These are phyloP conservation scores for Bhutanitis thaidina DNA, from an alignment of 2,888 invertebrate species.

Conservation along the genomic window DNA sequence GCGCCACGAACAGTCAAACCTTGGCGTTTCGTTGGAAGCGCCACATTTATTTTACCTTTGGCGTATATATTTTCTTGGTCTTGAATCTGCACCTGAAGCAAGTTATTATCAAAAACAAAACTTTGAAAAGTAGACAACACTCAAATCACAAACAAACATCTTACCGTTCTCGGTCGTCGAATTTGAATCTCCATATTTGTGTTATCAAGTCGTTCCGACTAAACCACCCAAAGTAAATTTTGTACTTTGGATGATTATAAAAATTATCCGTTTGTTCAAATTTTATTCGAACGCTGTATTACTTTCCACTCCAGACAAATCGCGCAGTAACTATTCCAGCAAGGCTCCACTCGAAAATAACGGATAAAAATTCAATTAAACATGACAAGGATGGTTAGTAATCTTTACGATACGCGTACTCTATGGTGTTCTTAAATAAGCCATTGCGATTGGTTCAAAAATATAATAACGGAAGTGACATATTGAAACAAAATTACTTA, in stretches of 20 bases:
- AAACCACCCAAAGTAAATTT: constrained; percentile 5
- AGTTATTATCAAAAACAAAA: not conserved
- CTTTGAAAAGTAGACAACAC: not conserved
- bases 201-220: constrained; percentile 11
- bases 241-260: constrained; percentile 12
- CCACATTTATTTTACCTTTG: constrained; percentile 49
- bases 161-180: constrained; percentile 56
- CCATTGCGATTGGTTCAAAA: not conserved
- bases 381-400: not conserved
- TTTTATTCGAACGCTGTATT: not conserved
- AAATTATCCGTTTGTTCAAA: not conserved
- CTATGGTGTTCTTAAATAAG: not conserved
- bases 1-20: constrained; percentile 58
- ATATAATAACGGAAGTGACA: not conserved
- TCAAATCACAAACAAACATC: constrained; percentile 6
- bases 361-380: constrained; percentile 25
- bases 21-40: constrained; percentile 47
- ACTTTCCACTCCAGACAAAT: not conserved
- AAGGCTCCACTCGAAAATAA: constrained; percentile 26
- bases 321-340: not conserved
- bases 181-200: constrained; percentile 52
- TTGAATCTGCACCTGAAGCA: constrained; percentile 43
- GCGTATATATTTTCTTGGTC: constrained; percentile 64
- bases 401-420: not conserved
- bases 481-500: not conserved